Conservation (phyloP, 1,140 invertebrate species). For the Lasioglossum baleicum region DNA sequence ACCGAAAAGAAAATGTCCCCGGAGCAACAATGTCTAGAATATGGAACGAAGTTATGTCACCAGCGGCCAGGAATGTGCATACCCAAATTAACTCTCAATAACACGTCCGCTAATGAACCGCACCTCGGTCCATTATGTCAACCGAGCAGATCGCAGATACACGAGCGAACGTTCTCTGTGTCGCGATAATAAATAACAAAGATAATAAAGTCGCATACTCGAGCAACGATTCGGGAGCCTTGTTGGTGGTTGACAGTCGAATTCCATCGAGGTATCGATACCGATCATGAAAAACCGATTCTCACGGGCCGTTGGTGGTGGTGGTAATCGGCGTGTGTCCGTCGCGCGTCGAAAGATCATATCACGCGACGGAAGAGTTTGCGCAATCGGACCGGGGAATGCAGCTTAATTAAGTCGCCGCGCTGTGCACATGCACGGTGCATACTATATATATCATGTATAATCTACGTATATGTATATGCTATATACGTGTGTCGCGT, state of each 20-base stretch:
- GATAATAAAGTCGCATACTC: not conserved
- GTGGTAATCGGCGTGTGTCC: not conserved
- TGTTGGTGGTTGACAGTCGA: slow-evolving; percentile 4
- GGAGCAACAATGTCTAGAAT: too few relatives aligned
- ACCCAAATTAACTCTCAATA: slow-evolving; percentile 8
- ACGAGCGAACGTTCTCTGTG: not conserved
- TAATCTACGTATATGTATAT: too few relatives aligned
- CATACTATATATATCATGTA: too few relatives aligned
- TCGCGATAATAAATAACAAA: slow-evolving; percentile 10
- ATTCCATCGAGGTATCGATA: not conserved
- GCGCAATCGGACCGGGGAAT: slow-evolving; percentile 29
- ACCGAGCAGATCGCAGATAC: slow-evolving; percentile 1
- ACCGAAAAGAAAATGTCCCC: too few relatives aligned
- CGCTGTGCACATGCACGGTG: too few relatives aligned
- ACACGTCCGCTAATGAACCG: not conserved
- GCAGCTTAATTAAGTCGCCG: slow-evolving; percentile 45
- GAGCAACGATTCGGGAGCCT: not conserved
- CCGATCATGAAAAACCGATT: slow-evolving; percentile 23
- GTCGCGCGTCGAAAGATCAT: slow-evolving; percentile 11
- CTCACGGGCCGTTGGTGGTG: not conserved
- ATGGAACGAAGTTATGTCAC: too few relatives aligned
- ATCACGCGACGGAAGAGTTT: slow-evolving; percentile 5
- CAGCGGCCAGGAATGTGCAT: slow-evolving; percentile 4
- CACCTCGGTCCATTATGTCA: slow-evolving; percentile 18
- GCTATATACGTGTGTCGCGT: slow-evolving; percentile 34